phyloP scores from a whole-genome alignment of 2,888 invertebrate species.

The Meteorus cinctellus region DNA sequence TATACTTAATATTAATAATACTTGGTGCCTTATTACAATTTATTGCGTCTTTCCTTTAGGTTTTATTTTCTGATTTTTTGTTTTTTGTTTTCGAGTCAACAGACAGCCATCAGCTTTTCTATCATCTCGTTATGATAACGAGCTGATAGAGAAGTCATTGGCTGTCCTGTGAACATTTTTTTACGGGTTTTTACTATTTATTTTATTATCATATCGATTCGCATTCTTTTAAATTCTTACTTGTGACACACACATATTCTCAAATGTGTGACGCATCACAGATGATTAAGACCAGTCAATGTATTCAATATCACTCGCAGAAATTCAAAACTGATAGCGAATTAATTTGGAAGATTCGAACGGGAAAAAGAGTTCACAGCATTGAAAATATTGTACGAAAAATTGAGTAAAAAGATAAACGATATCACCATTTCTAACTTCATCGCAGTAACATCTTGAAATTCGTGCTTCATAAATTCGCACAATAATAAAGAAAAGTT shows the following conservation, averaged over 20 bases:
- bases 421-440: not conserved
- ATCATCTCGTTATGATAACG: not conserved
- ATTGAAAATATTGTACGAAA: not conserved
- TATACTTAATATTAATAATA: constrained; percentile 13
- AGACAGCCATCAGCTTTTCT: constrained; percentile 43
- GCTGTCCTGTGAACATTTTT: not conserved
- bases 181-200: not conserved
- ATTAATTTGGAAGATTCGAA: not conserved
- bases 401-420: not conserved
- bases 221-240: not conserved
- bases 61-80: constrained; percentile 15
- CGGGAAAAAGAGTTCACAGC: not conserved
- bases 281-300: not conserved
- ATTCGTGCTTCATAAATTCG: too few species aligned
- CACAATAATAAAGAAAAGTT: not conserved
- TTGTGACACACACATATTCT: not conserved
- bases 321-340: not conserved
- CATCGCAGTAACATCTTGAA: not conserved
- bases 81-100: constrained; percentile 12
- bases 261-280: not conserved
- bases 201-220: not conserved
- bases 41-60: constrained; percentile 34
- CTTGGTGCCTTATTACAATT: constrained; percentile 23
- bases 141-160: not conserved
- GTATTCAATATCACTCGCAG: not conserved